Conservation (phyloP, 2,113 vertebrate genomes). For the Apus apus region DNA sequence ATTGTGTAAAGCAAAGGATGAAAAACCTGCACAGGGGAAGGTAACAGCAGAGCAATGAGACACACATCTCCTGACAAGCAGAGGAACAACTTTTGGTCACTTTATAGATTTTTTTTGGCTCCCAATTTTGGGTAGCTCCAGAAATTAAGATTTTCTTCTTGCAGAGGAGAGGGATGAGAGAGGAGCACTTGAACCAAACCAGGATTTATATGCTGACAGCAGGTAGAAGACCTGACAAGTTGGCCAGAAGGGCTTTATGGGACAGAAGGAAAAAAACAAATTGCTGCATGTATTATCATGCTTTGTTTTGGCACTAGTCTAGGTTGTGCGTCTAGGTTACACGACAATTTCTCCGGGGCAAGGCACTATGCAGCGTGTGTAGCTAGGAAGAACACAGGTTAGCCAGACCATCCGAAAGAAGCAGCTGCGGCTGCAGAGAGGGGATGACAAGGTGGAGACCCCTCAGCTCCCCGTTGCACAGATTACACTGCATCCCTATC, state of each 20-base stretch:
- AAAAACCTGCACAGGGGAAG: neutral
- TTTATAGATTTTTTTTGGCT: neutral
- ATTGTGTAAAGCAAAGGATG: neutral
- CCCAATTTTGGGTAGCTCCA: neutral
- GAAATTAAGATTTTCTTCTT: neutral
- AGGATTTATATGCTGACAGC: neutral
- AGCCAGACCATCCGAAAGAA: neutral
- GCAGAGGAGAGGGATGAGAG: neutral
- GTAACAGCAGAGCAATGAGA: neutral
- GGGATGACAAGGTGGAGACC: neutral
- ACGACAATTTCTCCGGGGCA: neutral
- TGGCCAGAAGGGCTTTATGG: neutral
- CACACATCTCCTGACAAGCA: fast-evolving
- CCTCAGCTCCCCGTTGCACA: neutral
- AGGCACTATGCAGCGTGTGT: neutral
- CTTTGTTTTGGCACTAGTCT: neutral
- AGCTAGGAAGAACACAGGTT: neutral
- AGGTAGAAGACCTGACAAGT: neutral
- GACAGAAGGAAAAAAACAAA: fast-evolving
- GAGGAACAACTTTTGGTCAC: neutral
- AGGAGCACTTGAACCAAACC: neutral
- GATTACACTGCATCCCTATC: neutral
- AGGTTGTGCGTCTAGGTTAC: neutral
- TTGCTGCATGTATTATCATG: neutral
- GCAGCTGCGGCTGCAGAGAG: neutral